Conservation (phyloP, 1,140 invertebrate genomes). For the Nylanderia fulva region DNA sequence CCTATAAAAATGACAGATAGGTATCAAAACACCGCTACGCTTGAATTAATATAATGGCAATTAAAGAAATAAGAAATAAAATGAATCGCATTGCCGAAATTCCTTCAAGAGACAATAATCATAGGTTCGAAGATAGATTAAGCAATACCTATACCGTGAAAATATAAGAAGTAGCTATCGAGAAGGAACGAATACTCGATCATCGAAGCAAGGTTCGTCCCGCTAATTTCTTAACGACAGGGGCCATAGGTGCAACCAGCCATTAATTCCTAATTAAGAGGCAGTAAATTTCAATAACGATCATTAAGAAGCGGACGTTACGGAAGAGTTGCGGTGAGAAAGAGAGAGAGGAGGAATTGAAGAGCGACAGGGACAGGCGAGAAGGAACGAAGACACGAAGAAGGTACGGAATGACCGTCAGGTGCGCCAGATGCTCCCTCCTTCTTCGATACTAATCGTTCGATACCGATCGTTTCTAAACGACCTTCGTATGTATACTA, state of each 20-base stretch:
- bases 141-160: background rate
- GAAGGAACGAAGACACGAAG: slow-evolving; percentile 65
- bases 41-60: background rate
- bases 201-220: slow-evolving; percentile 45
- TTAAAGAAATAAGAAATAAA: background rate
- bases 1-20: background rate
- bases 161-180: slow-evolving; percentile 15
- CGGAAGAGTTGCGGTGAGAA: slow-evolving; percentile 76
- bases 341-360: slow-evolving; percentile 34
- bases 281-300: slow-evolving; percentile 86
- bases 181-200: background rate
- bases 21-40: background rate
- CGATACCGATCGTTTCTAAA: slow-evolving; percentile 80
- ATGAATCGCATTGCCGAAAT: background rate
- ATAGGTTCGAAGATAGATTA: background rate
- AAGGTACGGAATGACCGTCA: slow-evolving; percentile 79
- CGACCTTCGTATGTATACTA: slow-evolving; percentile 71
- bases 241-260: slow-evolving; percentile 76
- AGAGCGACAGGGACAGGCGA: slow-evolving; percentile 63
- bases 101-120: slow-evolving; percentile 22
- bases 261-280: slow-evolving; percentile 86
- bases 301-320: slow-evolving; percentile 85
- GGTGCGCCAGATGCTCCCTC: slow-evolving; percentile 85
- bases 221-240: slow-evolving; percentile 78
- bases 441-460: slow-evolving; percentile 83